Evolutionary conservation across 2,888 invertebrate species (phyloP).

Genomic region (Drosophila mimica): DNA sequence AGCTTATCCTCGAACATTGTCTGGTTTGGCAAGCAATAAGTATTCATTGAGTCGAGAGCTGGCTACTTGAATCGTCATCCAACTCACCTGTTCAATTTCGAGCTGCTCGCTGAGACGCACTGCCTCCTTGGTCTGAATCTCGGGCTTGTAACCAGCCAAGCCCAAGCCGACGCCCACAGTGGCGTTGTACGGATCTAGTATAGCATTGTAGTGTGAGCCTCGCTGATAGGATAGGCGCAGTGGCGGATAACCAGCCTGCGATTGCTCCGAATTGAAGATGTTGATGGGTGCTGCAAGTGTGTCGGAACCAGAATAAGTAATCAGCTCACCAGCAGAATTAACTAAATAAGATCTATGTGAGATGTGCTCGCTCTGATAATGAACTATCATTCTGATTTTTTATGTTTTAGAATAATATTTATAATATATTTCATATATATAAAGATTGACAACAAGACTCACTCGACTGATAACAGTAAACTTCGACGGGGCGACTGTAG

Average conservation of each 20-base stretch:
- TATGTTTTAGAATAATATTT: too few relatives aligned
- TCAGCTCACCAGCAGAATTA: not conserved
- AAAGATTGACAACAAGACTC: constrained; percentile 31
- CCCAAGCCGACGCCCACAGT: constrained; percentile 94
- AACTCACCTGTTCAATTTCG: constrained; percentile 90
- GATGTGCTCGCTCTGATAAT: not conserved
- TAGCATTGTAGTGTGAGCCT: constrained; percentile 94
- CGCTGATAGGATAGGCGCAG: constrained; percentile 94
- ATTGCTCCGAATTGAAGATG: constrained; percentile 91
- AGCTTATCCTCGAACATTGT: constrained; percentile 96
- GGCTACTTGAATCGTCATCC: not conserved
- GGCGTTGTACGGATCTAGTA: constrained; percentile 93
- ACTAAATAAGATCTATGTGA: not conserved
- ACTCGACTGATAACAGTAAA: constrained; percentile 87
- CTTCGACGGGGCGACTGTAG: constrained; percentile 94
- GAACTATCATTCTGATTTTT: not conserved
- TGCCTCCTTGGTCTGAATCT: constrained; percentile 90
- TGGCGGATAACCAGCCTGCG: constrained; percentile 90
- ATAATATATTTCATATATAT: not conserved
- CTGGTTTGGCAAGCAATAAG: constrained; percentile 82
- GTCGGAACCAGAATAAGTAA: not conserved
- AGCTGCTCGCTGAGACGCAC: constrained; percentile 91
- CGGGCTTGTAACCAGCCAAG: constrained; percentile 92
- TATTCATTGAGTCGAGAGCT: not conserved
- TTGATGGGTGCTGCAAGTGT: constrained; percentile 91